These are phyloP conservation scores for Metallyticus violacea DNA, from an alignment of 2,888 invertebrate species.

Conservation along the genomic window DNA sequence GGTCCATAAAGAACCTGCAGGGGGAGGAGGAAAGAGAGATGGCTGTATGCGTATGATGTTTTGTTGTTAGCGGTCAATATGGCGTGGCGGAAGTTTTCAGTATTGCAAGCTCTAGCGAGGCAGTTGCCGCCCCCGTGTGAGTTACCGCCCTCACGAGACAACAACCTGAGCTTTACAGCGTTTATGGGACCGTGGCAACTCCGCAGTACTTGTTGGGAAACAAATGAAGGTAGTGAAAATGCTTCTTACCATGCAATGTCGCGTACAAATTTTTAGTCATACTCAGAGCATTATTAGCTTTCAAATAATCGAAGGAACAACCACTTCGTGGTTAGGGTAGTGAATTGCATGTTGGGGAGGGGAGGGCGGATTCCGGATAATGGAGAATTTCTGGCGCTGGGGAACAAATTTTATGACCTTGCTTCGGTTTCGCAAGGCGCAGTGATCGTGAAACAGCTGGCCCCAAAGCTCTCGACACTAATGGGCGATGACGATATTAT, in stretches of 20 bases:
- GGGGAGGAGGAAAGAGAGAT: neutral
- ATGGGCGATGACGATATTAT: neutral
- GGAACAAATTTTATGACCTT: neutral
- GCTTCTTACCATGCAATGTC: neutral
- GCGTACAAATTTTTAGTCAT: neutral
- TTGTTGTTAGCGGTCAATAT: neutral
- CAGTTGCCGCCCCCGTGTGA: neutral
- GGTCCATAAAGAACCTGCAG: constrained; percentile 1
- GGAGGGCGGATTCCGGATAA: neutral
- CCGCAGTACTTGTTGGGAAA: neutral
- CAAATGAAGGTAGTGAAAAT: too few species aligned
- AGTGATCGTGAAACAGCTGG: neutral
- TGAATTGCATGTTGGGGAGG: neutral
- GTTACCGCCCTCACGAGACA: neutral
- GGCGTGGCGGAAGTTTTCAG: neutral
- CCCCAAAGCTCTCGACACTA: neutral
- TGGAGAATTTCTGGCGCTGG: neutral
- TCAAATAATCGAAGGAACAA: neutral
- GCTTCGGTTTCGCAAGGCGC: neutral
- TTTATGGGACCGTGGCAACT: neutral
- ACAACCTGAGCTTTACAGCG: too few species aligned
- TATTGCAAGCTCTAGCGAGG: too few species aligned
- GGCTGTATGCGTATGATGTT: neutral
- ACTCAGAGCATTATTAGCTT: neutral
- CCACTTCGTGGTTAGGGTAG: neutral